Conservation (phyloP, 2,113 vertebrate species). For the Coturnix japonica region DNA sequence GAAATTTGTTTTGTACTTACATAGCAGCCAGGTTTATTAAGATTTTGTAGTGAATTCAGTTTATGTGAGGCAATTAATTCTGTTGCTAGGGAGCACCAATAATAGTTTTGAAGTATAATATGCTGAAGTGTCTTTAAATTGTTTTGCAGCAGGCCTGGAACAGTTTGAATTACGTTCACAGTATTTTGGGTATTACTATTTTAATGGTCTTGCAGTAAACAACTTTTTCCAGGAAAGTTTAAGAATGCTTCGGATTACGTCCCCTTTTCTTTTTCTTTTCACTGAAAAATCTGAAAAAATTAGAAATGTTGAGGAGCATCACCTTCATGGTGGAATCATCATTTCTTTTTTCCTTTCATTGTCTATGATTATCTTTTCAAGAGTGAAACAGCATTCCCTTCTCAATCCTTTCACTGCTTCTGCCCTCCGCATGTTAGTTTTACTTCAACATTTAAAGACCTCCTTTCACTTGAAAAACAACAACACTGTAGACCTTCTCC, state of each 20-base stretch:
- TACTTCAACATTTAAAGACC: neutral
- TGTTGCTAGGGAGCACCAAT: slow-evolving; percentile 51
- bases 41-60: neutral
- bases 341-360: neutral
- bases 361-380: neutral
- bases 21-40: slow-evolving; percentile 37
- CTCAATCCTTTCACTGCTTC: neutral
- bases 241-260: neutral
- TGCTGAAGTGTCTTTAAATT: slow-evolving; percentile 57
- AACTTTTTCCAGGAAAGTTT: neutral
- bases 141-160: slow-evolving; percentile 41
- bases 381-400: neutral
- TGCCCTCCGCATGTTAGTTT: neutral
- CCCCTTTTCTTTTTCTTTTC: neutral
- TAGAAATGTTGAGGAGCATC: neutral
- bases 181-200: slow-evolving; percentile 16
- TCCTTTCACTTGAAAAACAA: neutral
- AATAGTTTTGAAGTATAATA: slow-evolving; percentile 55
- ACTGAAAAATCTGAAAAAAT: neutral
- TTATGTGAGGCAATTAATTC: slow-evolving; percentile 49
- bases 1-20: slow-evolving; percentile 36
- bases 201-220: slow-evolving; percentile 18
- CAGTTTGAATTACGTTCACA: slow-evolving; percentile 32
- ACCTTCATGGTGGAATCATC: neutral
- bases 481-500: neutral